Base-by-base conservation (phyloP, 2,797 vertebrate genomes). In the Phrynocephalus forsythii region DNA sequence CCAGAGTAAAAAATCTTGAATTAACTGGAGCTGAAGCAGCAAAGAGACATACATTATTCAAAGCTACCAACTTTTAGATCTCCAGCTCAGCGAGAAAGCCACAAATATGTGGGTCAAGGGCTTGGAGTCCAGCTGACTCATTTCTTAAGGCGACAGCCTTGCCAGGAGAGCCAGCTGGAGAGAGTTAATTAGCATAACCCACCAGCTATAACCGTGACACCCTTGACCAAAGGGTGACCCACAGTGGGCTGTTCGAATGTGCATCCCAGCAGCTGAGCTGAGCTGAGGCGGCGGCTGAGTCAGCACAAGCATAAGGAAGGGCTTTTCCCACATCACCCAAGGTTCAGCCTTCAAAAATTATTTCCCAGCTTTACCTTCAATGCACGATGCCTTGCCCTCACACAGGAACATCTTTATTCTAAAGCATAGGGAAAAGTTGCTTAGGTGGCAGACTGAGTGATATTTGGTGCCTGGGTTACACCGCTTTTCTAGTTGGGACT, bases 151-250 rank as follows among this genome's bases (percentile, higher is more conserved):
- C 73, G 79, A 38, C 44, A 85, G 79, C 20, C 50, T 88, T 88
- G 72, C 73, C 82, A 90, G 79, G 68, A 90, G 26, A 84, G 66
- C 79, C 82, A 83, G 80, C 80, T 93, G 89, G 75, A 7, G 5
- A 86, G 87, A 90, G 56, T 77, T 85, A 86, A 86, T 91, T 77
- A 87, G 86, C 71, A 69, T 48, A 86, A n/a, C n/a, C 50, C 24
- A n/a, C 71, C 76, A 79, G 68, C 77, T 86, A 85, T 79, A 88
- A 72, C 82, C 82, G 81, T 91, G 89, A 69, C 80, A 48, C 50
- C 50, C 48, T 87, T 86, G 88, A 86, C 67, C 20, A 89, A 86
- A 15, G 60, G 1, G n/a, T 22, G 75, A 88, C 81, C 56, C 9
- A 44, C 76, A 72, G 38, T 22, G 82, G 85, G 30, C 20, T 68